phyloP scores from a whole-genome alignment of 1,140 invertebrate genomes.

The Magallana ariakensis region DNA sequence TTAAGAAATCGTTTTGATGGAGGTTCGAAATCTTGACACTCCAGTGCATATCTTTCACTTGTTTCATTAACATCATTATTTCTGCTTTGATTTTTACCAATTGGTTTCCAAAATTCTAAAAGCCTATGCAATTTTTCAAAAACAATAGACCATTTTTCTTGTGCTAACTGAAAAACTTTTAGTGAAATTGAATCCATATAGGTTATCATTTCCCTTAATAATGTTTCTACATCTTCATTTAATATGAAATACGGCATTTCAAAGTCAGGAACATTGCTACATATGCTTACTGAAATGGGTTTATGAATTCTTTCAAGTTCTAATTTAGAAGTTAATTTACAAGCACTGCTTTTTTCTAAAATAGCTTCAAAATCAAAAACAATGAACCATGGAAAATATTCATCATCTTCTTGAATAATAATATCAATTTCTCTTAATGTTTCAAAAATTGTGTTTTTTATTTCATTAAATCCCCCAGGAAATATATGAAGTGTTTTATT shows the following conservation, averaged over 20 bases:
- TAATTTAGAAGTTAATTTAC: background rate
- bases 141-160: constrained; percentile 20
- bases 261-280: constrained; percentile 16
- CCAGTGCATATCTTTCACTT: background rate
- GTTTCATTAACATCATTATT: constrained; percentile 20
- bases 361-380: constrained; percentile 41
- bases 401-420: background rate
- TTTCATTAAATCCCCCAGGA: constrained; percentile 26
- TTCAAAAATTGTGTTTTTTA: constrained; percentile 22
- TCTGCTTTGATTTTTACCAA: background rate
- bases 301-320: background rate
- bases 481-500: background rate
- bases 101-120: background rate
- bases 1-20: constrained; percentile 3
- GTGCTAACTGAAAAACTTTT: background rate
- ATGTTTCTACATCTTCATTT: background rate
- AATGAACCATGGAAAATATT: constrained; percentile 36
- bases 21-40: constrained; percentile 4
- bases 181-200: constrained; percentile 34
- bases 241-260: background rate
- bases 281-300: constrained; percentile 40
- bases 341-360: background rate
- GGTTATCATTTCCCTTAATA: constrained; percentile 30
- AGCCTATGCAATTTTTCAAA: background rate
- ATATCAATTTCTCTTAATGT: background rate